A percentile compares a stretch with the other conserved stretches of the same genome.
Conservation (phyloP, 2,113 vertebrate genomes). For the Zapus hudsonius region DNA sequence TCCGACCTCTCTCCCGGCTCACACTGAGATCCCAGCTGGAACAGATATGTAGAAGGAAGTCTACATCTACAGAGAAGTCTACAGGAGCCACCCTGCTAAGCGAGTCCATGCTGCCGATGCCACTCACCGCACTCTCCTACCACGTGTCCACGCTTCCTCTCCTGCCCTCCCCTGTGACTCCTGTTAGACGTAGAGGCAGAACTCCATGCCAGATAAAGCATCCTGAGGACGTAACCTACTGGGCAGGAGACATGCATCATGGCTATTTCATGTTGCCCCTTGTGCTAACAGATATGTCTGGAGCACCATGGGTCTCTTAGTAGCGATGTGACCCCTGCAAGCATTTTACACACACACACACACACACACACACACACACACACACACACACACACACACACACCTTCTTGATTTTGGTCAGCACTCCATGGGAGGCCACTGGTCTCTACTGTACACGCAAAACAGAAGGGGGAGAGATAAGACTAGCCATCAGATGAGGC, state of each 20-base stretch:
- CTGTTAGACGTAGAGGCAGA: neutral
- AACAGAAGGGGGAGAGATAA: neutral
- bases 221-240: rapidly evolving
- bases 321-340: neutral
- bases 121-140: rapidly evolving
- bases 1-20: neutral
- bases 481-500: neutral
- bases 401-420: neutral
- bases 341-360: neutral
- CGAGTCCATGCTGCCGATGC: neutral
- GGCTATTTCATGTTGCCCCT: neutral
- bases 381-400: too few species aligned
- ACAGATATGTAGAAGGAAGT: neutral
- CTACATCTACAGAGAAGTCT: too few species aligned
- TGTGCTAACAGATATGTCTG: neutral
- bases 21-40: neutral
- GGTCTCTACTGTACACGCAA: neutral
- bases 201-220: neutral
- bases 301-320: neutral
- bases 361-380: too few species aligned
- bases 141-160: rapidly evolving
- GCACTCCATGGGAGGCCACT: neutral
- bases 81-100: neutral
- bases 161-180: neutral
- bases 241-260: neutral